These are phyloP conservation scores for Eupithecia abbreviata DNA, from an alignment of 2,888 invertebrate species.

Conservation along the genomic window DNA sequence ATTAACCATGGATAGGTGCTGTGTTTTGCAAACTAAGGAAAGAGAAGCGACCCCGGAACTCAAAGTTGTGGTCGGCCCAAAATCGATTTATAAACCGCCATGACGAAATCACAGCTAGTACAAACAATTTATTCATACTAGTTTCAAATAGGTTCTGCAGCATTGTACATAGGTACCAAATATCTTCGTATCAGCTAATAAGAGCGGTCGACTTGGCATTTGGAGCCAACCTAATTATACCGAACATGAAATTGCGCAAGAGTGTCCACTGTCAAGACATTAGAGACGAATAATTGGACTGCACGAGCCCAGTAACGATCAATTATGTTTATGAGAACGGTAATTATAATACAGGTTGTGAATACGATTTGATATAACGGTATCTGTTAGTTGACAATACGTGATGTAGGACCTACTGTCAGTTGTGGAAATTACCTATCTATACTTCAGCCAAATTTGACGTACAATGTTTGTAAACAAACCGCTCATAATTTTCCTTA, in stretches of 20 bases:
- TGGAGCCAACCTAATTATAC: constrained; percentile 62
- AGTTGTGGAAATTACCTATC: not conserved
- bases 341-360: constrained; percentile 57
- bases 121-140: not conserved
- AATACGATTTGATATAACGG: constrained; percentile 40
- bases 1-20: too few relatives aligned
- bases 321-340: constrained; percentile 58
- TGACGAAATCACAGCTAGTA: not conserved
- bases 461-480: too few relatives aligned
- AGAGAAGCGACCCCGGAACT: too few relatives aligned
- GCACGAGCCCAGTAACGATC: constrained; percentile 53
- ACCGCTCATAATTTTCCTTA: too few relatives aligned
- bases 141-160: not conserved
- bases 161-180: not conserved
- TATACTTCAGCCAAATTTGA: too few relatives aligned
- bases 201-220: constrained; percentile 63
- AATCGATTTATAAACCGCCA: not conserved
- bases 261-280: constrained; percentile 53
- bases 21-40: too few relatives aligned
- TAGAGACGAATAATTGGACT: constrained; percentile 58
- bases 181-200: constrained; percentile 36
- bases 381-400: constrained; percentile 37
- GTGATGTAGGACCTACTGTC: constrained; percentile 3
- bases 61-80: too few relatives aligned
- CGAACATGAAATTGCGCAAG: constrained; percentile 55